Evolutionary conservation across 2,888 invertebrate species (phyloP).

Genomic region (Harmothoe impar): DNA sequence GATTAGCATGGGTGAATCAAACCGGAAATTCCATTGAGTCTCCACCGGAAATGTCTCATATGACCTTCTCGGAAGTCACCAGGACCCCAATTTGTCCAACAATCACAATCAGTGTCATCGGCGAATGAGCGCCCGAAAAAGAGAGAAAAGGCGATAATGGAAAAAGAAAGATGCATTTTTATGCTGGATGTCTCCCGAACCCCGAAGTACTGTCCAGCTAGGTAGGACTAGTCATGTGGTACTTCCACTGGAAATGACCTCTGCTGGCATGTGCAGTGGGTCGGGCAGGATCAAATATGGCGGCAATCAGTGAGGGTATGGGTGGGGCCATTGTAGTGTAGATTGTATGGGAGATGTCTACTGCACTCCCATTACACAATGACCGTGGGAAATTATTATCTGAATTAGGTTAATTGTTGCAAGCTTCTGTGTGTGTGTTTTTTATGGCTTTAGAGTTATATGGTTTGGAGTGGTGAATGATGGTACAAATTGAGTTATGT

Average conservation of each 20-base stretch:
- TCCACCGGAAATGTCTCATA: background rate
- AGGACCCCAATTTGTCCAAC: background rate
- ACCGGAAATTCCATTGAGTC: too few relatives aligned
- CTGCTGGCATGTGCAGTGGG: background rate
- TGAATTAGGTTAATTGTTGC: too few relatives aligned
- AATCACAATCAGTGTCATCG: background rate
- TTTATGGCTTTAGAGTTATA: too few relatives aligned
- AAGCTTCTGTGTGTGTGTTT: too few relatives aligned
- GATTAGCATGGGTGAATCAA: too few relatives aligned
- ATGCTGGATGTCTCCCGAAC: background rate
- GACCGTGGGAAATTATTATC: too few relatives aligned
- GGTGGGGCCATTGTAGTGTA: background rate
- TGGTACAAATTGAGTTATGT: too few relatives aligned
- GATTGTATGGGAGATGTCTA: background rate
- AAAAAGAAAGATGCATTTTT: background rate
- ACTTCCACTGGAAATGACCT: constrained; percentile 25
- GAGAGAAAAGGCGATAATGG: background rate
- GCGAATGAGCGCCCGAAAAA: background rate
- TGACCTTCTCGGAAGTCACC: background rate
- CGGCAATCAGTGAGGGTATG: constrained; percentile 13
- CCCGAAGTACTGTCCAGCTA: background rate
- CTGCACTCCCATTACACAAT: too few relatives aligned
- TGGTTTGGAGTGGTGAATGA: too few relatives aligned
- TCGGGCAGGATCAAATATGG: constrained; percentile 21
- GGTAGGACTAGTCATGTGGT: background rate